Evolutionary conservation across 2,888 invertebrate species (phyloP), one percentile per base, ranked within the genome.

Genomic region (Euspilapteryx auroguttella): DNA sequence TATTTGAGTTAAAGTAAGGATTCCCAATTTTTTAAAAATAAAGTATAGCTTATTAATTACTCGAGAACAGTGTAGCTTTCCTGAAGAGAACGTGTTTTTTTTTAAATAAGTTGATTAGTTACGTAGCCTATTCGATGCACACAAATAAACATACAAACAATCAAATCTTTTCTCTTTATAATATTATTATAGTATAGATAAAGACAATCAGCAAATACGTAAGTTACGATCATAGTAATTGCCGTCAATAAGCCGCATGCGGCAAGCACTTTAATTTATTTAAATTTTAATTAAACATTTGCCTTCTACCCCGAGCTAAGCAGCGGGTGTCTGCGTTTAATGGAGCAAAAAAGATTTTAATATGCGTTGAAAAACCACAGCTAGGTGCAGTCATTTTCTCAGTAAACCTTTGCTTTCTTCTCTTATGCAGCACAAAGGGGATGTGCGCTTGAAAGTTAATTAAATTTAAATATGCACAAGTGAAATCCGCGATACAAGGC

Each of bases 371-470:
- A 45, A 45, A 46, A 41, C 36, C 33, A 37, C 31, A 23, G 38
- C 42, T 37, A 36, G 39, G 40, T 45, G 43, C 50, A 51, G 48
- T 51, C 49, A 53, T 54, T 54, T 49, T 42, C 46, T 38, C 34
- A 37, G 45, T 44, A 44, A 50, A 50, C 48, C 47, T 49, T 50
- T 44, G 40, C 44, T 51, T 55, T 47, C 52, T 54, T 49, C 35
- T 41, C 41, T 39, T 31, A 29, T 20, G 28, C 24, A 31, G 44
- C 47, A 63, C 55, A 65, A 65, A 66, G 51, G 47, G 46, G 55
- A 56, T 54, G 47, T 55, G 55, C 50, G 44, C 45, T 48, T 56
- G 48, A 56, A 56, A 63, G 58, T 66, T 68, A 68, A 69, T 69
- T 66, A 68, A 64, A 61, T 59, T 55, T 49, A 53, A 61, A 64